Base-by-base conservation (phyloP, 2,797 vertebrate genomes). In the Chromis chromis region DNA sequence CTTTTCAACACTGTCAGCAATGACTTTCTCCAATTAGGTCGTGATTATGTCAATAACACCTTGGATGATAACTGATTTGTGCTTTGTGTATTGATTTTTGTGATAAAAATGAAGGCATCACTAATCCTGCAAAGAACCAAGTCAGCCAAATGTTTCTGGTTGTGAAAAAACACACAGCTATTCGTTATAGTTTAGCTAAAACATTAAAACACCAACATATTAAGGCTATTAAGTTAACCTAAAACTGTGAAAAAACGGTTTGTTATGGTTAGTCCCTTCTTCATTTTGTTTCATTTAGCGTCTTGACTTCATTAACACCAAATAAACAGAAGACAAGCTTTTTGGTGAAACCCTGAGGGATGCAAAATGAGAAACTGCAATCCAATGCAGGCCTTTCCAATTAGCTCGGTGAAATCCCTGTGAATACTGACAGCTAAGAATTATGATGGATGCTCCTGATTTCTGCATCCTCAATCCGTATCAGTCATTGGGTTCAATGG, bases 401-500 rank as follows among this genome's bases (percentile, higher is more conserved):
- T 90, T 84, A 86, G 71, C 59, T 62, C n/a, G 19, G 48, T 62
- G 17, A 74, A 86, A 76, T 76, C 84, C 39, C 40, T 22, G 56
- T 44, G 52, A 84, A 78, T 62, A 65, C 68, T 88, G 85, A 81
- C 81, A 78, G 79, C 40, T 60, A 40, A 52, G 69, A 84, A 78
- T 76, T 14, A 85, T 84, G 79, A 90, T 77, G 62, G 70, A 90
- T 83, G 75, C 25, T 65, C 76, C 79, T 78, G 57, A 86, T 87
- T 84, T 82, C 39, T 65, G 39, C 53, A 54, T 66, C 27, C 8
- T 14, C 57, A 54, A 76, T 89, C 69, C 56, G 81, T 72, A 81
- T 80, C 77, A 86, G 84, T 89, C 81, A 84, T 80, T 79, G 36
- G 3, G 24, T 9, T 89, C 81, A 84, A 81, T 79, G 36, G 3